Evolutionary conservation across 1,140 invertebrate genomes (phyloP).

Genomic region (Cylas formicarius): DNA sequence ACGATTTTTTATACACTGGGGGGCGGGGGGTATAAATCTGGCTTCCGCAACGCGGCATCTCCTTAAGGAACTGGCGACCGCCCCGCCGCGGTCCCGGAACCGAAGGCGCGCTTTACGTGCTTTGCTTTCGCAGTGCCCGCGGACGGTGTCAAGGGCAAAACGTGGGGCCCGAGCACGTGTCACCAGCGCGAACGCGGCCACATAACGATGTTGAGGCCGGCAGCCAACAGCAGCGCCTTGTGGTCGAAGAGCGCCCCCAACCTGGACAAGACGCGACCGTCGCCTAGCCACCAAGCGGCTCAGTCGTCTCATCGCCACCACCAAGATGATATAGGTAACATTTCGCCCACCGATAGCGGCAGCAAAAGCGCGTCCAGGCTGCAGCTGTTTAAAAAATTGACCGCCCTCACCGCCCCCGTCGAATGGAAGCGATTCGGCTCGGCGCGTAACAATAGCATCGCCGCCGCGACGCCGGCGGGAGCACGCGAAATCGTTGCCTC

Average conservation of each 20-base stretch:
- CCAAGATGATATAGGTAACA: constrained; percentile 54
- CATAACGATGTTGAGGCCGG: constrained; percentile 45
- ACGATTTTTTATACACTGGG: too few species aligned
- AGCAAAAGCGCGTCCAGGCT: constrained; percentile 29
- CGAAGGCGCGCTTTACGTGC: constrained; percentile 21
- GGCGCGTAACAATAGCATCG: constrained; percentile 38
- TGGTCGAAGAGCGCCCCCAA: constrained; percentile 65
- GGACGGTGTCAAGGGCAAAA: constrained; percentile 93
- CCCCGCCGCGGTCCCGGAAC: background rate
- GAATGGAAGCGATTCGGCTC: constrained; percentile 30
- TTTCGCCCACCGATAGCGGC: constrained; percentile 30
- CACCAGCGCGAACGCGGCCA: constrained; percentile 84
- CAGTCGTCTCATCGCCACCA: constrained; percentile 43
- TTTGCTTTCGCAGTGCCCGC: constrained; percentile 69
- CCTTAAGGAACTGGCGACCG: too few species aligned
- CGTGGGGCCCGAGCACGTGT: constrained; percentile 90
- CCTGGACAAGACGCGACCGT: constrained; percentile 64
- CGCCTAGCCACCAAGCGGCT: constrained; percentile 34
- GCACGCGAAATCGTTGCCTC: constrained; percentile 14
- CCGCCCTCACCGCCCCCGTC: constrained; percentile 29
- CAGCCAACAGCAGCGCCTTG: constrained; percentile 39
- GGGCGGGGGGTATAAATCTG: too few species aligned
- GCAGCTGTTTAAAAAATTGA: constrained; percentile 35
- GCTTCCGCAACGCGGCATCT: too few species aligned
- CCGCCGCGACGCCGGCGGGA: constrained; percentile 31